Evolutionary conservation across 2,113 vertebrate genomes (phyloP).

Genomic region (Zosterops japonicus): DNA sequence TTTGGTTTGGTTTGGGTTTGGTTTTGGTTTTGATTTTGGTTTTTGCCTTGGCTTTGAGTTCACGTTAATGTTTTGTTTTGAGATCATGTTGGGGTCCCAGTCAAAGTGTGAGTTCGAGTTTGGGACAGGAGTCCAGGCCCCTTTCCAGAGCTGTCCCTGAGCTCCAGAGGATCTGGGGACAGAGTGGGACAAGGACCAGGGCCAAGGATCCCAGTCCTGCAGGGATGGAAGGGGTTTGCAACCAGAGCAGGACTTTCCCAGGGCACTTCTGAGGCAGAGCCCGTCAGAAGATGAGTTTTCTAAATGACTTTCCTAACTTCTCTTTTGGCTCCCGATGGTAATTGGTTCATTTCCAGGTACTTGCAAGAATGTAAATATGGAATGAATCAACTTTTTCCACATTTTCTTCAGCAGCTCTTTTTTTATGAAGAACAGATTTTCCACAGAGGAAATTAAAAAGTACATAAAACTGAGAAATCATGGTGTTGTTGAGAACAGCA

Average conservation of each 20-base stretch:
- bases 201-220: not conserved
- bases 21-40: not conserved
- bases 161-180: not conserved
- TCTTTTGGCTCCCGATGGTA: conserved; percentile 69
- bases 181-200: rapidly evolving
- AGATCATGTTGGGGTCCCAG: not conserved
- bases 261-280: conserved; percentile 56
- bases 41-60: not conserved
- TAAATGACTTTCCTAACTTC: conserved; percentile 74
- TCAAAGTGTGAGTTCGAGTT: not conserved
- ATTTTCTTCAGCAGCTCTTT: conserved; percentile 84
- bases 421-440: conserved; percentile 98
- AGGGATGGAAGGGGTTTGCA: conserved; percentile 37
- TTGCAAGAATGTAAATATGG: conserved; percentile 87
- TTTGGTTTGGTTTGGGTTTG: not conserved
- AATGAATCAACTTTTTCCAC: conserved; percentile 89
- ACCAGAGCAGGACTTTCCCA: conserved; percentile 53
- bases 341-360: conserved; percentile 84
- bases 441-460: conserved; percentile 94
- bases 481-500: conserved; percentile 84
- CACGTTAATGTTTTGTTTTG: not conserved
- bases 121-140: not conserved
- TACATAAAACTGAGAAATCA: conserved; percentile 86
- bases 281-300: conserved; percentile 69
- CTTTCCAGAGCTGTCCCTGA: not conserved